A percentile compares a stretch with the other conserved stretches of the same genome.
phyloP scores from a whole-genome alignment of 2,888 invertebrate species.

The Hydrotaea cyrtoneurina region DNA sequence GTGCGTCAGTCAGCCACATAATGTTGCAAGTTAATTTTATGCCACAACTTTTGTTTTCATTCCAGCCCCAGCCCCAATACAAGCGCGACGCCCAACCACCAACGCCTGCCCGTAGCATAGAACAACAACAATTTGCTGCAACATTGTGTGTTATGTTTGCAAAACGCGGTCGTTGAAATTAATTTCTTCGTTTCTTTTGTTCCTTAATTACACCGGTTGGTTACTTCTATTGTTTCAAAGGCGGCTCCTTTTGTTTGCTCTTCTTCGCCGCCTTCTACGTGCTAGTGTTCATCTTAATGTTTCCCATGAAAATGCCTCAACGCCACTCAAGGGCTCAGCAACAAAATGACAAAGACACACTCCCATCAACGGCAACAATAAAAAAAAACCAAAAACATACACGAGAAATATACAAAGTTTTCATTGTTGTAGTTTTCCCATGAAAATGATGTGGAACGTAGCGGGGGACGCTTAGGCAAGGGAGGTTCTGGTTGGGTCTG shows the following conservation, averaged over 20 bases:
- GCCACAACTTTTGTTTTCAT: neutral
- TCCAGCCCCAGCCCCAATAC: neutral
- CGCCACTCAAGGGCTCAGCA: neutral
- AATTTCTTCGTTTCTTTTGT: conserved; percentile 52
- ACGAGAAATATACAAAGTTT: neutral
- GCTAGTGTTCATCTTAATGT: neutral
- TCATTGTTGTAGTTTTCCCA: neutral
- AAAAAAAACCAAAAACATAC: neutral
- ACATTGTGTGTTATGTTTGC: conserved; percentile 23
- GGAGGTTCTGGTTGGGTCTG: neutral
- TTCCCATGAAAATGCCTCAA: neutral
- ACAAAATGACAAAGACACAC: conserved; percentile 2
- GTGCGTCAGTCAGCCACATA: conserved; percentile 22
- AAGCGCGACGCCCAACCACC: neutral
- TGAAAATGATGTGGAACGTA: neutral
- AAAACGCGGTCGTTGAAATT: conserved; percentile 56
- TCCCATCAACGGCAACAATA: neutral
- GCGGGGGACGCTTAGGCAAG: neutral
- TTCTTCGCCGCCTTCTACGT: neutral
- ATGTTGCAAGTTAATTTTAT: conserved; percentile 38
- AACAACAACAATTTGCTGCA: neutral
- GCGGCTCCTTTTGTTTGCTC: neutral
- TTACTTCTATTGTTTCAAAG: conserved; percentile 60
- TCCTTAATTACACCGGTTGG: conserved; percentile 64
- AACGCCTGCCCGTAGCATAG: neutral